A percentile compares a stretch with the other conserved stretches of the same genome.
phyloP scores from a whole-genome alignment of 2,888 invertebrate species.

The Hirtodrosophila alboralis region DNA sequence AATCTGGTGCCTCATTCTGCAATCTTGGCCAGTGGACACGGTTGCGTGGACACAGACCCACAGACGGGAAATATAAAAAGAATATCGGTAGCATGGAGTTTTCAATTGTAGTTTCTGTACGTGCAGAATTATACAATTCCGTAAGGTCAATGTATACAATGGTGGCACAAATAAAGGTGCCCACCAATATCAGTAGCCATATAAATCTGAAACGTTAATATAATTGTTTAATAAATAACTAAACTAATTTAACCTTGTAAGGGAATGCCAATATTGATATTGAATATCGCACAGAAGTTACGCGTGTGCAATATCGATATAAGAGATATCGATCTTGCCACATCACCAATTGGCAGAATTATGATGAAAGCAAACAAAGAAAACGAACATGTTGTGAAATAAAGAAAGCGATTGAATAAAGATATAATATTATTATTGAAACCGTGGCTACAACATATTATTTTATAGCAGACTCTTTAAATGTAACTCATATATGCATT shows the following conservation, averaged over 20 bases:
- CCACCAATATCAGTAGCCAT: slow-evolving; percentile 76
- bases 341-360: too few relatives aligned
- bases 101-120: slow-evolving; percentile 79
- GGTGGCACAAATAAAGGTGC: slow-evolving; percentile 65
- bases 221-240: neutral
- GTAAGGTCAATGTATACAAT: slow-evolving; percentile 74
- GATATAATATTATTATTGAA: too few relatives aligned
- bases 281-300: too few relatives aligned
- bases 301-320: too few relatives aligned
- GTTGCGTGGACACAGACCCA: slow-evolving; percentile 79
- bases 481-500: too few relatives aligned
- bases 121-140: slow-evolving; percentile 65
- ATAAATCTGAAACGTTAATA: slow-evolving; percentile 55
- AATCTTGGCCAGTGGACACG: slow-evolving; percentile 77
- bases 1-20: slow-evolving; percentile 55
- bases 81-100: slow-evolving; percentile 79
- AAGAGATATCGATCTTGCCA: too few relatives aligned
- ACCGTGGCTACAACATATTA: too few relatives aligned
- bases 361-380: too few relatives aligned
- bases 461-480: too few relatives aligned
- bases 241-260: neutral
- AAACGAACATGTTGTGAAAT: too few relatives aligned
- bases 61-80: slow-evolving; percentile 77
- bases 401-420: too few relatives aligned
- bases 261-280: too few relatives aligned